Evolutionary conservation across 2,888 invertebrate genomes (phyloP).

Genomic region (Schrankia costaestrigalis): DNA sequence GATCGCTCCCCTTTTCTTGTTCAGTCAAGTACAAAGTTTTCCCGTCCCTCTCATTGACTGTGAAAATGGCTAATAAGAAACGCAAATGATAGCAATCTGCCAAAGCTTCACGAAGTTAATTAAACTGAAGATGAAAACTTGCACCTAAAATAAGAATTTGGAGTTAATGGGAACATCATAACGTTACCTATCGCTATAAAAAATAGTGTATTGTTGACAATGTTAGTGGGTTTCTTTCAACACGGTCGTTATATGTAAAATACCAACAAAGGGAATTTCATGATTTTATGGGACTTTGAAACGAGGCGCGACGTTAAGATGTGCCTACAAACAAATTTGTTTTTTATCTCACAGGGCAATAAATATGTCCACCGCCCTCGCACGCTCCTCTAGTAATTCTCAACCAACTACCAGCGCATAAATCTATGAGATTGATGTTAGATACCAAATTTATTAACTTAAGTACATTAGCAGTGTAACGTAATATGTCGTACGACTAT

Average conservation of each 20-base stretch:
- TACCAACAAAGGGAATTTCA: constrained; percentile 40
- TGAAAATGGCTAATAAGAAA: constrained; percentile 68
- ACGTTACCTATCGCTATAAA: constrained; percentile 25
- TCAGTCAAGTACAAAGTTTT: constrained; percentile 61
- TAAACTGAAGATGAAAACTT: constrained; percentile 53
- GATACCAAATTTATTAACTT: constrained; percentile 70
- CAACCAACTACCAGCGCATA: constrained; percentile 59
- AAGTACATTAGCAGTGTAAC: constrained; percentile 65
- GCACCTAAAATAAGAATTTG: constrained; percentile 28
- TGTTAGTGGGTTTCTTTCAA: constrained; percentile 53
- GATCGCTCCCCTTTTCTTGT: constrained; percentile 56
- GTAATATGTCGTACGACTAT: constrained; percentile 66
- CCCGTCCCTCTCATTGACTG: constrained; percentile 50
- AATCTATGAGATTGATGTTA: constrained; percentile 73
- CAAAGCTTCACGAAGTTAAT: constrained; percentile 53
- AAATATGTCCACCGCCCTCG: constrained; percentile 70
- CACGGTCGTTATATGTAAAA: constrained; percentile 41
- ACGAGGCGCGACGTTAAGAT: constrained; percentile 55
- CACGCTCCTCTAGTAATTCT: constrained; percentile 50
- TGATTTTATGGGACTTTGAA: constrained; percentile 45
- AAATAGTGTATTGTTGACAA: constrained; percentile 43
- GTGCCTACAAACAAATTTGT: constrained; percentile 44
- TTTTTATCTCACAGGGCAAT: constrained; percentile 63
- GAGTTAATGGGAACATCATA: constrained; percentile 17
- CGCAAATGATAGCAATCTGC: constrained; percentile 64